phyloP scores from a whole-genome alignment of 2,113 vertebrate genomes.

The Megaleporinus macrocephalus region DNA sequence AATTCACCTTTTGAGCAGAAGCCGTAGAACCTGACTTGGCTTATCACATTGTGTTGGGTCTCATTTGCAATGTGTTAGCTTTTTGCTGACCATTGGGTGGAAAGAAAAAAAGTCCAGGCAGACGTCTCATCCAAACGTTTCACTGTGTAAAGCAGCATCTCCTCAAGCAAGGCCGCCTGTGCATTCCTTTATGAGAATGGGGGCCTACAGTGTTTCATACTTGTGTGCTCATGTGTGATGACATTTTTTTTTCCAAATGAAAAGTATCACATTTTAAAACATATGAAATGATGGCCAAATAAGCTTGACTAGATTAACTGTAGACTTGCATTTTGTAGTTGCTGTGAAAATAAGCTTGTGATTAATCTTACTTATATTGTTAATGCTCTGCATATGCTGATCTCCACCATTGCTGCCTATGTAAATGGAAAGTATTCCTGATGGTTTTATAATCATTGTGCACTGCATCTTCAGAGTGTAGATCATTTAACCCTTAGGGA shows the following conservation, averaged over 20 bases:
- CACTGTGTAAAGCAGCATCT: constrained; percentile 75
- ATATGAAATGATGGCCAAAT: constrained; percentile 52
- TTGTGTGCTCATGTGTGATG: constrained; percentile 30
- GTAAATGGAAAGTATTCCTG: constrained; percentile 63
- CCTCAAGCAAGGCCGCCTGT: constrained; percentile 64
- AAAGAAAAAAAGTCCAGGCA: constrained; percentile 64
- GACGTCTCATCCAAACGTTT: constrained; percentile 63
- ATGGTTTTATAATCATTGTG: constrained; percentile 66
- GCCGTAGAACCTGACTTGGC: constrained; percentile 63
- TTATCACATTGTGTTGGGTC: constrained; percentile 62
- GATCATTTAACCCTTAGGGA: constrained; percentile 7
- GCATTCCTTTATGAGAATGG: constrained; percentile 63
- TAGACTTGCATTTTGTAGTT: constrained; percentile 64
- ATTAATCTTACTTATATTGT: constrained; percentile 59
- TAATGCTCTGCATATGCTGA: constrained; percentile 72
- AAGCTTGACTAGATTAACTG: constrained; percentile 44
- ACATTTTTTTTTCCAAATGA: neutral
- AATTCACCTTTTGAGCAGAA: constrained; percentile 72
- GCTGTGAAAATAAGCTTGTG: constrained; percentile 66
- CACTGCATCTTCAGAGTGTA: constrained; percentile 56
- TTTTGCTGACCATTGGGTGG: constrained; percentile 47
- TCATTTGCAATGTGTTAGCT: constrained; percentile 43
- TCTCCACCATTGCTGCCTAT: constrained; percentile 76
- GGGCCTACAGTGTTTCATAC: constrained; percentile 57
- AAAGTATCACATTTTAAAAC: constrained; percentile 6